Evolutionary conservation across 2,888 invertebrate genomes (phyloP), one percentile per base, ranked within the genome.

Genomic region (Tetragnatha montana): DNA sequence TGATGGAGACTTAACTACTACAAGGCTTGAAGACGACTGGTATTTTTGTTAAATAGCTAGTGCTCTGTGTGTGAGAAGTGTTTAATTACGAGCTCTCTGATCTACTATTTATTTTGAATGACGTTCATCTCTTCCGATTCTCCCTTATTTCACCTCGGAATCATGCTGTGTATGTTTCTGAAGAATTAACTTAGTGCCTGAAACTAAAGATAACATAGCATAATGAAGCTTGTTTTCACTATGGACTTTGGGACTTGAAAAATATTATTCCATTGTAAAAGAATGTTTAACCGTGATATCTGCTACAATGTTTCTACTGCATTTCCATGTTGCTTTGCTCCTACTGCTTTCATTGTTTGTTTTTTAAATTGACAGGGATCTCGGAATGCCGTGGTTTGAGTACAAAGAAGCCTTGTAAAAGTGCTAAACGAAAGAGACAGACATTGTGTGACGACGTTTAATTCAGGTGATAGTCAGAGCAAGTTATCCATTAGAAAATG

Each of bases 181-280:
- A 73, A 79, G 81, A 87, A 90, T 87, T 84, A 76, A 78, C 84
- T 88, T 90, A 90, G 89, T 90, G 89, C 89, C 89, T 90, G 79
- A 82, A 87, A 82, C 49, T 73, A 79, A 90, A 80, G 76, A 76
- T 81, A 86, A 85, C 70, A 70, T 70, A 73, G 83, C 60, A 79
- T 71, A 83, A 71, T 22, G 71, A 73, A 81, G 82, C 84, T 85
- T 75, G 22, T 88, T 89, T 89, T 89, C 89, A 85, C 78, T 89
- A 78, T 81, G 68, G 35, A 84, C 69, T 84, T 49, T 76, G 69
- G 69, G n/a, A 81, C 47, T 60, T 4, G 60, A 60, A 60, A 60
- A 19, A 80, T 14, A 81, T 75, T 76, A 69, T 47, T 75, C 75
- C 69, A 70, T 68, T 47, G 47, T 69, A 47, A 84, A 84, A 50